A percentile compares a stretch with the other conserved stretches of the same genome.
Evolutionary conservation across 2,797 vertebrate species (phyloP).

Genomic region (Cynodonichthys magdalenae): DNA sequence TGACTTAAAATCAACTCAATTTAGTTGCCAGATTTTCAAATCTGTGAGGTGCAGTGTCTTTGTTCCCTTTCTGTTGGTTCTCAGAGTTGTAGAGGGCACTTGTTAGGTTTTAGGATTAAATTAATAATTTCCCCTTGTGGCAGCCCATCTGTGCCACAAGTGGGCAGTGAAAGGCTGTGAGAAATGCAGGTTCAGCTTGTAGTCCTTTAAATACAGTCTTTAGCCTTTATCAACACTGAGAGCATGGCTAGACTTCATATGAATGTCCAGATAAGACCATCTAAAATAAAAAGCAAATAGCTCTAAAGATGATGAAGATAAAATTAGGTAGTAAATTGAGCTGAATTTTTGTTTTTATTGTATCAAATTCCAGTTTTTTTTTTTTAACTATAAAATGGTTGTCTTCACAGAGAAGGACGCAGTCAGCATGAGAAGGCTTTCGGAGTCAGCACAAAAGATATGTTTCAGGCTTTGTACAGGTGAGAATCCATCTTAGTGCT

Average conservation of each 20-base stretch:
- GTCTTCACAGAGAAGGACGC: slow-evolving; percentile 83
- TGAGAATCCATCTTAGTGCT: slow-evolving; percentile 54
- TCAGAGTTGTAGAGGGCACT: not conserved
- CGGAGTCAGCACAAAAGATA: slow-evolving; percentile 79
- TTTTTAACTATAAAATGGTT: not conserved
- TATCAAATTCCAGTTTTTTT: too few relatives aligned
- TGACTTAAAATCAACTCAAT: not conserved
- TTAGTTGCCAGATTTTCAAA: too few relatives aligned
- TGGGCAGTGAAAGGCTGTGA: slow-evolving; percentile 16
- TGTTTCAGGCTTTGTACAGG: slow-evolving; percentile 92
- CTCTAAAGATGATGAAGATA: not conserved
- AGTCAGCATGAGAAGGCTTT: slow-evolving; percentile 89
- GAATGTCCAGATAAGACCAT: slow-evolving; percentile 21
- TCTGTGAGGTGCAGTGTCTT: not conserved
- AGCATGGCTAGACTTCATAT: slow-evolving; percentile 23
- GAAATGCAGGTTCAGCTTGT: slow-evolving; percentile 14
- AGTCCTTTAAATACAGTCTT: slow-evolving; percentile 12
- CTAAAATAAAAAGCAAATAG: slow-evolving; percentile 2
- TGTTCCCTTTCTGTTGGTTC: not conserved
- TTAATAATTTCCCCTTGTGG: not conserved
- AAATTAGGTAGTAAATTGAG: not conserved
- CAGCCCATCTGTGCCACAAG: not conserved
- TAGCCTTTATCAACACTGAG: slow-evolving; percentile 28
- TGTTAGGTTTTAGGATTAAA: not conserved
- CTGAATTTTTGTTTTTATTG: too few relatives aligned